These are phyloP conservation scores for Petrophora chlorosata DNA, from an alignment of 2,888 invertebrate species.

Conservation along the genomic window DNA sequence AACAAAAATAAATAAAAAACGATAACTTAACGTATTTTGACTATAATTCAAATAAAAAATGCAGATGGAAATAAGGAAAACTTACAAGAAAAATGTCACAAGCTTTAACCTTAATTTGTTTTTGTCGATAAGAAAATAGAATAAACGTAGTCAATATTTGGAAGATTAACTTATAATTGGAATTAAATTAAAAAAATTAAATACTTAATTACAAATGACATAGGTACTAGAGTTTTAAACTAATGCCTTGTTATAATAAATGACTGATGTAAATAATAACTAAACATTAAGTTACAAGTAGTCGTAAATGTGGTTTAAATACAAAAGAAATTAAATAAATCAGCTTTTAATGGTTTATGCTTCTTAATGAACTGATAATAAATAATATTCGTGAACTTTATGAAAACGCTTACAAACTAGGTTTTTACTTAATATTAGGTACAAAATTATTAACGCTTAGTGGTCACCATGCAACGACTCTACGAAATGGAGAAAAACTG, in stretches of 20 bases:
- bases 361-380: conserved; percentile 83
- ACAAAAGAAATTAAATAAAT: conserved; percentile 83
- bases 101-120: conserved; percentile 75
- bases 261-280: conserved; percentile 68
- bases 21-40: conserved; percentile 77
- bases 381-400: conserved; percentile 82
- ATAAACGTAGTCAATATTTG: conserved; percentile 76
- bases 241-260: conserved; percentile 80
- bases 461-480: conserved; percentile 76
- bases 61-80: conserved; percentile 82
- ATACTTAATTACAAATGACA: conserved; percentile 82
- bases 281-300: conserved; percentile 70
- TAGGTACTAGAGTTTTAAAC: conserved; percentile 77
- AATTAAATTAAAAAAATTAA: conserved; percentile 83
- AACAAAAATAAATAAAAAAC: conserved; percentile 65
- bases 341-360: conserved; percentile 78
- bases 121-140: conserved; percentile 72
- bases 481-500: conserved; percentile 73
- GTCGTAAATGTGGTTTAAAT: conserved; percentile 78
- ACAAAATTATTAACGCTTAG: conserved; percentile 79
- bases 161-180: conserved; percentile 78
- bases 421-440: conserved; percentile 75
- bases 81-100: conserved; percentile 82
- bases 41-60: conserved; percentile 83
- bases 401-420: conserved; percentile 78